Base-by-base conservation (phyloP, 2,888 invertebrate species). In the Altica lythri region DNA sequence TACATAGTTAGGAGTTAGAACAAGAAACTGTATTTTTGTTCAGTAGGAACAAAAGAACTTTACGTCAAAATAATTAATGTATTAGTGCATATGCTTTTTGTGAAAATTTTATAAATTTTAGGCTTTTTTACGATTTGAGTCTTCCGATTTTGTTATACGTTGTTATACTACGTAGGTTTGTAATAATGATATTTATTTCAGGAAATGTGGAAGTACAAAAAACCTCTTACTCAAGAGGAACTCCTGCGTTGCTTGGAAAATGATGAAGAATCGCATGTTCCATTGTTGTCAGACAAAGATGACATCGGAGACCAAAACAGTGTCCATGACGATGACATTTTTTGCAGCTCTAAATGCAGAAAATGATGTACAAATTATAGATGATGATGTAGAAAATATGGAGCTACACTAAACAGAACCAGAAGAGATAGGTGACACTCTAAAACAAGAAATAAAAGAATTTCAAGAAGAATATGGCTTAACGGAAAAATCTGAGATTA, bases 161-260 rank as follows among this genome's bases (percentile, higher is more conserved):
- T n/a, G n/a, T n/a, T n/a, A n/a, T n/a, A n/a, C n/a, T n/a, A n/a
- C 38, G 38, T n/a, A 44, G 29, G 44, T 44, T 44, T 44, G 13
- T 14, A 44, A 10, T 44, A 27, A 44, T 44, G 44, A 44, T 29
- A 47, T 37, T 37, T 47, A 37, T 45, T 45, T 30, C 44, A 44
- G 44, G 44, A 44, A 30, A 47, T 35, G 37, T 25, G 25, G 35
- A 37, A n/a, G 44, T 42, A 40, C 44, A 54, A 48, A 46, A 38
- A 35, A 40, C 17, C 49, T 49, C 40, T 30, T 40, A 49, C 48
- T 38, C 29, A 38, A 17, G 48, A 40, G 30, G 38, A 48, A 38
- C 40, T 40, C 9, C 32, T 46, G 32, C 17, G 34, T 46, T 46
- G 34, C 27, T 34, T 46, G 18, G 38, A 49, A 40, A 49, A 49